Percentiles rank a stretch among this genome's conserved stretches.
These are phyloP conservation scores for Drosophila acutilabella DNA, from an alignment of 2,888 invertebrate species.

Conservation along the genomic window DNA sequence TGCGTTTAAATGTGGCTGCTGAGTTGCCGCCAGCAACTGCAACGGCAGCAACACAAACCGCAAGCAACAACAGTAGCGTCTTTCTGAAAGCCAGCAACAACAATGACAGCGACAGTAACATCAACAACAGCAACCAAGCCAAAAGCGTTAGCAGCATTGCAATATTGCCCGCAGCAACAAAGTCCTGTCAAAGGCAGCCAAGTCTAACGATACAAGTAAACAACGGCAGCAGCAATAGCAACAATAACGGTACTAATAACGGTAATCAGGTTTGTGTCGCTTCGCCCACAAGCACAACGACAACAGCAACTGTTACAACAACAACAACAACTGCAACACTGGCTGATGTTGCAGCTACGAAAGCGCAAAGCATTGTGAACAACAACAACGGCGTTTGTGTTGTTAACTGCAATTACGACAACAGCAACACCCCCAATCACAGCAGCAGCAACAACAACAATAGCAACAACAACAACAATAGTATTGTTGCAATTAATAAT, in stretches of 20 bases:
- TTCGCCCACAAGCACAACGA: conserved; percentile 30
- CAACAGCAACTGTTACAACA: conserved; percentile 62
- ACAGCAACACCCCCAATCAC: conserved; percentile 30
- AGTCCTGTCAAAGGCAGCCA: conserved; percentile 79
- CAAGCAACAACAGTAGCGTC: conserved; percentile 67
- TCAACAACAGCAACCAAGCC: conserved; percentile 38
- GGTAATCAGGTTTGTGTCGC: conserved; percentile 47
- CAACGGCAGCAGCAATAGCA: conserved; percentile 72
- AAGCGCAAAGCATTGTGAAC: conserved; percentile 73
- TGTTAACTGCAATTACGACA: conserved; percentile 82
- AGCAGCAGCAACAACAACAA: conserved; percentile 34
- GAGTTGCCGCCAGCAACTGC: conserved; percentile 52
- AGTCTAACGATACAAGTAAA: conserved; percentile 85
- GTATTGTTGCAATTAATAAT: conserved; percentile 67
- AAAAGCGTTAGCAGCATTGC: conserved; percentile 65
- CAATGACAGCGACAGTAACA: conserved; percentile 17
- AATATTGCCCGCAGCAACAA: conserved; percentile 58
- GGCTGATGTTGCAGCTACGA: conserved; percentile 32
- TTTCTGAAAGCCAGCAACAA: conserved; percentile 67
- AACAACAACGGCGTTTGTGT: conserved; percentile 84
- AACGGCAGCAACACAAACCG: conserved; percentile 58
- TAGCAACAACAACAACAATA: conserved; percentile 59
- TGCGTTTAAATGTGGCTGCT: conserved; percentile 84
- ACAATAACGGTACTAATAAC: conserved; percentile 60
- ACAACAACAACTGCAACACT: conserved; percentile 47